These are phyloP conservation scores for Habropoda laboriosa DNA, from an alignment of 1,140 invertebrate genomes.

Conservation along the genomic window DNA sequence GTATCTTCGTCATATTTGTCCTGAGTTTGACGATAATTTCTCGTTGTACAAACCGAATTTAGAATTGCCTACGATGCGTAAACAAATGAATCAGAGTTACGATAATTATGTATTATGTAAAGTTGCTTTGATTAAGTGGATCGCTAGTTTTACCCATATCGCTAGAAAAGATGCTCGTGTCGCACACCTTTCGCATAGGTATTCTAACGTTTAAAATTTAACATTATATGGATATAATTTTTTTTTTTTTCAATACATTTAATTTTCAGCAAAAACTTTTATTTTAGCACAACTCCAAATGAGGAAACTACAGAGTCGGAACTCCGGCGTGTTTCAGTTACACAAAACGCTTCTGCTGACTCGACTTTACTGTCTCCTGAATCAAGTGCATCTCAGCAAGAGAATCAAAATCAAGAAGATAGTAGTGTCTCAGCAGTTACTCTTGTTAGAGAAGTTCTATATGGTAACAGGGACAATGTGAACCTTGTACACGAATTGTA, in stretches of 20 bases:
- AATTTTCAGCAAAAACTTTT: constrained; percentile 19
- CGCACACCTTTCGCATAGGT: constrained; percentile 75
- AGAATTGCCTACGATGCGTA: constrained; percentile 84
- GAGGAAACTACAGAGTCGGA: constrained; percentile 76
- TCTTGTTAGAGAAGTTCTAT: constrained; percentile 93
- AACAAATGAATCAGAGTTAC: constrained; percentile 81
- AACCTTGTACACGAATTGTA: constrained; percentile 98
- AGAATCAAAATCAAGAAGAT: constrained; percentile 75
- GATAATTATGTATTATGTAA: constrained; percentile 88
- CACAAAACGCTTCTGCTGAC: constrained; percentile 73
- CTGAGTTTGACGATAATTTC: constrained; percentile 91
- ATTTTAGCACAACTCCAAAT: constrained; percentile 71
- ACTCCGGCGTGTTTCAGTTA: constrained; percentile 76
- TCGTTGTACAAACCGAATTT: constrained; percentile 94
- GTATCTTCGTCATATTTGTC: constrained; percentile 95
- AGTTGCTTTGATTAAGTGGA: constrained; percentile 94
- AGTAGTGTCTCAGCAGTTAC: constrained; percentile 76
- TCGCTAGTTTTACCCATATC: constrained; percentile 91
- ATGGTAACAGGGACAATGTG: constrained; percentile 94
- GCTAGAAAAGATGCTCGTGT: constrained; percentile 84
- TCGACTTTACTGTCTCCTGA: constrained; percentile 76
- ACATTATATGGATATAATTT: background rate
- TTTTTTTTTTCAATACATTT: no score
- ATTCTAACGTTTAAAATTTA: constrained; percentile 10
- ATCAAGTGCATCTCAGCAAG: constrained; percentile 65